phyloP scores from a whole-genome alignment of 2,113 vertebrate species.

The Edolisoma coerulescens region DNA sequence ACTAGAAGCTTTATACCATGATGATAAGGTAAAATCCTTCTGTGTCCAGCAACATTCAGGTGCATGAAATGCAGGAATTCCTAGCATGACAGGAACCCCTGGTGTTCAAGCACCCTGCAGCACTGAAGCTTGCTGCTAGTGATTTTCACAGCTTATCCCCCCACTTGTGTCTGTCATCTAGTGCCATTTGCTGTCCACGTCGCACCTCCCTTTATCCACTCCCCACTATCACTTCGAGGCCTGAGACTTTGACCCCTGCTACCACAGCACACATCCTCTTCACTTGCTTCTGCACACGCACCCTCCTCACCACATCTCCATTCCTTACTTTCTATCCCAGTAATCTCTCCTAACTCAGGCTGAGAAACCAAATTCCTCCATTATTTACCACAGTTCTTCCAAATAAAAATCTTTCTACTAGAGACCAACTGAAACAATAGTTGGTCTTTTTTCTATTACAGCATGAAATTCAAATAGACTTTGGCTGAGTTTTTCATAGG shows the following conservation, averaged over 20 bases:
- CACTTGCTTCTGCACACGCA: not conserved
- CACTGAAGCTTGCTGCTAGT: not conserved
- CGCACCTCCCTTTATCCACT: not conserved
- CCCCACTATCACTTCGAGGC: not conserved
- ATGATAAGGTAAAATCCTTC: not conserved
- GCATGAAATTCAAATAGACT: not conserved
- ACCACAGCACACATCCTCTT: not conserved
- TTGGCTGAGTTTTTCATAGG: not conserved
- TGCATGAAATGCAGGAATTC: not conserved
- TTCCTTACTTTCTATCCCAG: not conserved
- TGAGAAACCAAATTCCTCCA: not conserved
- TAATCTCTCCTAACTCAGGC: not conserved
- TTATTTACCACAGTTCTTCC: not conserved
- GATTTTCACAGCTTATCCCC: not conserved
- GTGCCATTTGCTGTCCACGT: not conserved
- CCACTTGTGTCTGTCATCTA: not conserved
- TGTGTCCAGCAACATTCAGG: not conserved
- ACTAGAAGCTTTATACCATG: not conserved
- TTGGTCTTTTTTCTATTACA: not conserved
- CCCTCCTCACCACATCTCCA: not conserved
- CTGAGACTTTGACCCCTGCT: not conserved
- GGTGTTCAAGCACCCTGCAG: not conserved
- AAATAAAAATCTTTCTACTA: not conserved
- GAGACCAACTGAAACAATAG: not conserved
- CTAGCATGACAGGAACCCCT: not conserved